A percentile compares a stretch with the other conserved stretches of the same genome.
phyloP scores from a whole-genome alignment of 2,888 invertebrate genomes.

The Spodoptera exigua region DNA sequence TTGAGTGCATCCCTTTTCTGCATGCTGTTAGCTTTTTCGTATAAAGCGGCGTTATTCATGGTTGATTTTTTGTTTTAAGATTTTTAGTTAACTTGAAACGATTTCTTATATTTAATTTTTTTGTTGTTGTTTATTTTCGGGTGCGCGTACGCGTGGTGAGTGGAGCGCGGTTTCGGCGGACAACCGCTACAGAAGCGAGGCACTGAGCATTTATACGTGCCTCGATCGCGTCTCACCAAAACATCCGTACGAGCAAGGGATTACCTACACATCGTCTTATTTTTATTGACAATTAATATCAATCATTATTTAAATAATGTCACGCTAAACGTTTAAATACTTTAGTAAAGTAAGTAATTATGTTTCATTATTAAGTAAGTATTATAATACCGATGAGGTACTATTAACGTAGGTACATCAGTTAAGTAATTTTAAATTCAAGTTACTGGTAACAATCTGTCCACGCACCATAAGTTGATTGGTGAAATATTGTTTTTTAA shows the following conservation, averaged over 20 bases:
- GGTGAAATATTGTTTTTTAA: no score
- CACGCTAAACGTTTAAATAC: no score
- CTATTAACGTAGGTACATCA: no score
- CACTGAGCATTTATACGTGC: slow-evolving; percentile 81
- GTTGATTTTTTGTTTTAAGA: slow-evolving; percentile 25
- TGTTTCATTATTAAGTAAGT: no score
- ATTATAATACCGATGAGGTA: no score
- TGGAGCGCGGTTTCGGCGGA: slow-evolving; percentile 77
- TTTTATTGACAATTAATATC: slow-evolving; percentile 5
- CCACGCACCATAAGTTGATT: no score
- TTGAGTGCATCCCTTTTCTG: slow-evolving; percentile 88
- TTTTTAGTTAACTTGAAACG: slow-evolving; percentile 15
- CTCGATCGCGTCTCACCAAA: slow-evolving; percentile 60
- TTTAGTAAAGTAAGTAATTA: no score
- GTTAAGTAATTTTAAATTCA: no score
- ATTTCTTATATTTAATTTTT: slow-evolving; percentile 4
- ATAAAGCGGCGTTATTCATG: slow-evolving; percentile 91
- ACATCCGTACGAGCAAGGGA: slow-evolving; percentile 60
- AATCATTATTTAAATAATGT: not conserved
- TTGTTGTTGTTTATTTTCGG: slow-evolving; percentile 55
- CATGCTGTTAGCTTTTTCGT: slow-evolving; percentile 91
- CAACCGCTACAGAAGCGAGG: slow-evolving; percentile 72
- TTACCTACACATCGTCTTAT: slow-evolving; percentile 36
- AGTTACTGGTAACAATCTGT: no score
- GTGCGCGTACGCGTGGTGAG: slow-evolving; percentile 74